phyloP scores from a whole-genome alignment of 2,797 vertebrate species.

The Micropoecilia bifurca region DNA sequence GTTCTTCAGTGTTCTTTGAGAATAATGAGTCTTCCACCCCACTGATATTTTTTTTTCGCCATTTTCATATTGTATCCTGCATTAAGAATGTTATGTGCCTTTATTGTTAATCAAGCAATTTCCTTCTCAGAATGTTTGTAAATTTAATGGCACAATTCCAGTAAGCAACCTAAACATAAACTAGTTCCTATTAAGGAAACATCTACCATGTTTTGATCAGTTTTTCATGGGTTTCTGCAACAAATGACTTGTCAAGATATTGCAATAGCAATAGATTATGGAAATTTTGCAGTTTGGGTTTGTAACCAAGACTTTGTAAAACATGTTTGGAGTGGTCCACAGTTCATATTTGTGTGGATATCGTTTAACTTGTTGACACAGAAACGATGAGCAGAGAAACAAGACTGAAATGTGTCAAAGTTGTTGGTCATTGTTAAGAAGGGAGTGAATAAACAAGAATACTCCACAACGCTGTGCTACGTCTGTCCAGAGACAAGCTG shows the following conservation, averaged over 20 bases:
- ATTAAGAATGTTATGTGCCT: neutral
- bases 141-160: neutral
- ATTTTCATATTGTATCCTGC: neutral
- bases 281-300: neutral
- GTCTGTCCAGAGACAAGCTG: neutral
- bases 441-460: neutral
- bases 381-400: neutral
- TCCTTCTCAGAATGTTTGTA: neutral
- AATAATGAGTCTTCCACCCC: neutral
- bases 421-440: neutral
- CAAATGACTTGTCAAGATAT: neutral
- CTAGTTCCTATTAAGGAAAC: neutral
- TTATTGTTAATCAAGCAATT: neutral
- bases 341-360: neutral
- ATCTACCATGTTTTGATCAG: neutral
- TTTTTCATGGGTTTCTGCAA: neutral
- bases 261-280: neutral
- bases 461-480: neutral
- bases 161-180: neutral
- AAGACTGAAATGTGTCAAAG: neutral
- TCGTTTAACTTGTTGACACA: neutral
- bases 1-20: neutral
- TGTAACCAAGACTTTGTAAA: neutral
- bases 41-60: neutral
- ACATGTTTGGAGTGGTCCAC: neutral